Evolutionary conservation across 2,113 vertebrate species (phyloP).

Genomic region (Indicator indicator): DNA sequence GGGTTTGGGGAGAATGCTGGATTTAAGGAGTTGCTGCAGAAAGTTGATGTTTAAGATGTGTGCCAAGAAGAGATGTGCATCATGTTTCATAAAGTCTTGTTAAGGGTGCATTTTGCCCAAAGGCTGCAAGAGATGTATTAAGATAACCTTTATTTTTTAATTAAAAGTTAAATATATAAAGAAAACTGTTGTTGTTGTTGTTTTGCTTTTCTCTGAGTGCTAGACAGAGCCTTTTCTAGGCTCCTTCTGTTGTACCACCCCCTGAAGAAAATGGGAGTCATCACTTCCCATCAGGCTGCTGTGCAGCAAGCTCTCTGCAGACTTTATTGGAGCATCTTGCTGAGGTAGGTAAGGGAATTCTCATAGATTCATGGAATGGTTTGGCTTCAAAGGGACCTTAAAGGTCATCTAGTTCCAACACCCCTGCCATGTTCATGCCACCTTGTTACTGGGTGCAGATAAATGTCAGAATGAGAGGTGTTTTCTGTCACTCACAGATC

Average conservation of each 20-base stretch:
- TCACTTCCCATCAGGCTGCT: background rate
- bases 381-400: too few relatives aligned
- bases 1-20: conserved; percentile 26
- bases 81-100: conserved; percentile 69
- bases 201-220: background rate
- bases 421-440: background rate
- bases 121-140: conserved; percentile 77
- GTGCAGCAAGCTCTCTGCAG: background rate
- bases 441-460: background rate
- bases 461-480: background rate
- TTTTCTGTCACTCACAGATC: background rate
- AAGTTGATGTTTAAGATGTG: conserved; percentile 60
- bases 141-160: conserved; percentile 85
- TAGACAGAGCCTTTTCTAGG: background rate
- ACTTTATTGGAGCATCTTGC: background rate
- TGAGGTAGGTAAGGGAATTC: background rate
- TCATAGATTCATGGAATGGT: too few relatives aligned
- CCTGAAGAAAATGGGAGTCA: background rate
- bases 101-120: conserved; percentile 65
- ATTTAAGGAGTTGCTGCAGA: conserved; percentile 56
- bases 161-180: conserved; percentile 78
- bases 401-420: too few relatives aligned
- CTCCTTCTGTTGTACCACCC: background rate
- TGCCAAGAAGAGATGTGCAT: conserved; percentile 65
- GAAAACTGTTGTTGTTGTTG: background rate